Base-by-base conservation (phyloP, 2,888 invertebrate genomes). In the Melikaiella ostensackeni region DNA sequence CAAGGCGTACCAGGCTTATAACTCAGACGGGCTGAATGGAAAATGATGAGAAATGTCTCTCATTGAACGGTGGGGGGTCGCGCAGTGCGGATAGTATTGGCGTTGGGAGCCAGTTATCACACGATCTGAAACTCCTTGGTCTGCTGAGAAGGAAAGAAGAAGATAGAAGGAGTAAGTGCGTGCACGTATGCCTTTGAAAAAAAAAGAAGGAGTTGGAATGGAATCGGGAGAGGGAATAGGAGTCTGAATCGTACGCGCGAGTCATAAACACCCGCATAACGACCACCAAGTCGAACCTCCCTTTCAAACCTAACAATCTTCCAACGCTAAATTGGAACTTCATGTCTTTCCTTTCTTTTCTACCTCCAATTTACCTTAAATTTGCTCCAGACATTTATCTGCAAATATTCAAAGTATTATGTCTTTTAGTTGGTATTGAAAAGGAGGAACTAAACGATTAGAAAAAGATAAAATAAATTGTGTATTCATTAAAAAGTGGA, bases 1-100 rank as follows among this genome's bases (percentile, higher is more conserved):
- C 84, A 83, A 82, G 84, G 82, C 85, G 86, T 82, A 83, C 79
- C 77, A 85, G 86, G 85, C 85, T 88, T 89, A 90, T 90, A 90
- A 90, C 87, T 90, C 90, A 89, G 88, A 86, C 86, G 82, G 84
- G 80, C 83, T 89, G 89, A 90, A 90, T 90, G 88, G 90, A 88
- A 90, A 90, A 90, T 90, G 89, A 90, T 90, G 90, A 90, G 90
- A 90, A 90, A 90, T 90, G 90, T 89, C 90, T 89, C 90, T 90
- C 90, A 89, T 89, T 90, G 89, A 90, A 88, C 90, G 87, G 85
- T 90, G 90, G 90, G 90, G 90, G 89, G 90, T 89, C 90, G 83
- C 83, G 79, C 80, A 78, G 75, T 33, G 35, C 63, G 19, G 19
- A 42, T 64, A 55, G 50, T 42, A 46, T 38, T 55, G 27, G 50